These are phyloP conservation scores for Odontocolon sp. DNA, from an alignment of 2,888 invertebrate species.

Conservation along the genomic window DNA sequence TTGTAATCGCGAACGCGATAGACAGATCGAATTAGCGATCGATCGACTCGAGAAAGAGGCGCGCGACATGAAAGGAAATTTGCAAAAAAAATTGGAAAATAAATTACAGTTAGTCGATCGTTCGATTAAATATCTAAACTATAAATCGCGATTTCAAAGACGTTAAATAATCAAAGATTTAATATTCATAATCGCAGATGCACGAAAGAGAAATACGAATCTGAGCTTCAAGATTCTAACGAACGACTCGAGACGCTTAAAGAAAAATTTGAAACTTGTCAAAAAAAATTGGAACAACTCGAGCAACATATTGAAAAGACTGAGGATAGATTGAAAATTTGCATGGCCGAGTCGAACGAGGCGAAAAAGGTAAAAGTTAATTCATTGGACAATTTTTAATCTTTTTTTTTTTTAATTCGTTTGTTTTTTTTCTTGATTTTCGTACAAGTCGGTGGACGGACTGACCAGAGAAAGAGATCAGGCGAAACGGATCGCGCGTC, in stretches of 20 bases:
- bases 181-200: constrained; percentile 82
- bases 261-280: constrained; percentile 85
- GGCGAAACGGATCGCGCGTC: constrained; percentile 84
- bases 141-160: not conserved
- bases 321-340: constrained; percentile 85
- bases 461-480: constrained; percentile 83
- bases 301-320: constrained; percentile 85
- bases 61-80: constrained; percentile 81
- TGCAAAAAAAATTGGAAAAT: constrained; percentile 84
- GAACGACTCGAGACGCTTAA: constrained; percentile 86
- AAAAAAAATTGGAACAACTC: constrained; percentile 85
- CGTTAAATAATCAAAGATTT: not conserved
- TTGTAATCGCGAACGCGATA: constrained; percentile 88
- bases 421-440: constrained; percentile 25
- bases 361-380: constrained; percentile 82
- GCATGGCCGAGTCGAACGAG: constrained; percentile 86
- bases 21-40: constrained; percentile 89
- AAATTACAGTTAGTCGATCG: constrained; percentile 77
- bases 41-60: constrained; percentile 87
- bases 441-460: constrained; percentile 81
- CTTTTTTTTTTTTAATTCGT: not conserved
- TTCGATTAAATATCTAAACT: not conserved
- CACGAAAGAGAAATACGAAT: constrained; percentile 89
- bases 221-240: constrained; percentile 86
- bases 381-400: not conserved